Evolutionary conservation across 2,113 vertebrate species (phyloP).

Genomic region (Xyrauchen texanus): DNA sequence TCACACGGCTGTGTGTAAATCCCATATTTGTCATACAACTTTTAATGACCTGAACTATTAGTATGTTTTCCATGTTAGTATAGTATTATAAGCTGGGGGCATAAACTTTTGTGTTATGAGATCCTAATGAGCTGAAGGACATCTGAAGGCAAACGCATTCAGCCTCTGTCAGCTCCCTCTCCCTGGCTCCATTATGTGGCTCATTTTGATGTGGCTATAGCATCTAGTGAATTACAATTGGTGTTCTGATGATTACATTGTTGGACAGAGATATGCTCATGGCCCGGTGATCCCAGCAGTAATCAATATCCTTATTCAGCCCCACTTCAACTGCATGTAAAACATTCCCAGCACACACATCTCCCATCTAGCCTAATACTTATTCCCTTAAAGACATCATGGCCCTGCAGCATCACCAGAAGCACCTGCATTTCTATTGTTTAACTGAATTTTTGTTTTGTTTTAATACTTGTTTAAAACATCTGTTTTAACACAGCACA

Average conservation of each 20-base stretch:
- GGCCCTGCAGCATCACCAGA: constrained; percentile 33
- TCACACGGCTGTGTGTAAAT: not conserved
- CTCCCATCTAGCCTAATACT: constrained; percentile 68
- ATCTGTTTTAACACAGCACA: not conserved
- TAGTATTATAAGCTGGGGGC: not conserved
- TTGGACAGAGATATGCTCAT: constrained; percentile 71
- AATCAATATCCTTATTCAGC: constrained; percentile 74
- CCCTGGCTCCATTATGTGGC: constrained; percentile 52
- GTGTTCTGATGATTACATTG: constrained; percentile 72
- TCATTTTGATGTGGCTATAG: constrained; percentile 52
- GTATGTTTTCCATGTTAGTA: not conserved
- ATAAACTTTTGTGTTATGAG: not conserved
- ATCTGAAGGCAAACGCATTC: constrained; percentile 65
- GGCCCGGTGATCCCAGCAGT: constrained; percentile 73
- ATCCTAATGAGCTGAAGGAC: constrained; percentile 66
- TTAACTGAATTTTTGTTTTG: too few species aligned
- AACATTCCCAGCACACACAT: constrained; percentile 68
- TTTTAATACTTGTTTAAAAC: too few species aligned
- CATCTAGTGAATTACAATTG: constrained; percentile 71
- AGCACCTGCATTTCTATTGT: not conserved
- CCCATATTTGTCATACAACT: not conserved
- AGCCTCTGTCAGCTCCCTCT: constrained; percentile 67
- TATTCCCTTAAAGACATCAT: constrained; percentile 67
- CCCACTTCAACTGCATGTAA: constrained; percentile 69
- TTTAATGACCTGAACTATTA: not conserved